Percentiles rank a stretch among this genome's conserved stretches.
These are phyloP conservation scores for Buphagus erythrorhynchus DNA, from an alignment of 2,797 vertebrate genomes.

Conservation along the genomic window DNA sequence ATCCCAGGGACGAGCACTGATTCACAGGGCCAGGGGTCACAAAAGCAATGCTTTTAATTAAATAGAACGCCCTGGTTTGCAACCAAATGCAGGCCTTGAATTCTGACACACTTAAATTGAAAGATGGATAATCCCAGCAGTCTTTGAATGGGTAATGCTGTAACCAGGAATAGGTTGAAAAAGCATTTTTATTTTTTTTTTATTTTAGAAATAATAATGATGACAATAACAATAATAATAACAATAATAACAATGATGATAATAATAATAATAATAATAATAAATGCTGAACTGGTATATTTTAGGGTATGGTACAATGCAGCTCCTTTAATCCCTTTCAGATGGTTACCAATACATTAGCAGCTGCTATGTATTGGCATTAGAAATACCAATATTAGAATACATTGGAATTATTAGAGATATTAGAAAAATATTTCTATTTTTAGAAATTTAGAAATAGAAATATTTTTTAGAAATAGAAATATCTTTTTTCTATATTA, in stretches of 20 bases:
- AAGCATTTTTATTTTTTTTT: background rate
- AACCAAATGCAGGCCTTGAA: background rate
- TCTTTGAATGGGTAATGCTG: background rate
- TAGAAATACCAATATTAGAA: background rate
- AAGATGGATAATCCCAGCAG: background rate
- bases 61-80: background rate
- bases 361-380: background rate
- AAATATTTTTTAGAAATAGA: too few relatives aligned
- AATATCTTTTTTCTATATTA: too few relatives aligned
- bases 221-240: too few relatives aligned
- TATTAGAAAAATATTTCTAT: too few relatives aligned
- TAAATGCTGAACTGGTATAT: background rate
- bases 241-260: too few relatives aligned
- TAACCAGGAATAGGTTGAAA: background rate
- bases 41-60: constrained; percentile 50
- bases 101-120: constrained; percentile 32
- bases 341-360: background rate
- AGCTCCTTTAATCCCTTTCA: constrained; percentile 10
- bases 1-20: background rate
- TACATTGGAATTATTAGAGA: background rate
- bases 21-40: constrained; percentile 6
- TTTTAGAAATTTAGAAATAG: too few relatives aligned
- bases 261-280: too few relatives aligned
- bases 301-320: background rate
- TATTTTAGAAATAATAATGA: background rate